Evolutionary conservation across 2,797 vertebrate genomes (phyloP), one percentile per base, ranked within the genome.

Genomic region (Parambassis ranga): DNA sequence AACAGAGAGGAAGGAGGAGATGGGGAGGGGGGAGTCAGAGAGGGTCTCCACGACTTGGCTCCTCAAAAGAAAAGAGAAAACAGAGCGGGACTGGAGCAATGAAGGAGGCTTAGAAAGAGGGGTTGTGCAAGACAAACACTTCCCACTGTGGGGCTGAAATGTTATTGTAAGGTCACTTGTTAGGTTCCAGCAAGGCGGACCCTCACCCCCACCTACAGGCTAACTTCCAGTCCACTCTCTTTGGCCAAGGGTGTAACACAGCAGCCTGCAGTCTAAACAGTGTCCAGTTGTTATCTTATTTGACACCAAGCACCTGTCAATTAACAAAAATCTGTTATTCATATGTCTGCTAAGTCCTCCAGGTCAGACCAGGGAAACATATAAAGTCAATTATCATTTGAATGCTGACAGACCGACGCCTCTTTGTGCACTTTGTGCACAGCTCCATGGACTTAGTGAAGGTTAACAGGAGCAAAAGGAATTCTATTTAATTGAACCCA

Each of bases 151-250:
- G 86, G 77, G 77, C 89, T 91, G 86, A 83, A 81, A 83, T 88
- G 86, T 90, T 90, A 82, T 90, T 92, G 77, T 71, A 91, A 90
- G 19, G 60, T 77, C 82, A 90, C 85, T 53, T 56, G 84, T 64
- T 82, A 75, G 89, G 84, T 76, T 77, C 60, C 79, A 89, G 51
- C 3, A 3, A 70, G 69, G 75, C 68, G 37, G 79, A 90, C 70
- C 77, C 84, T 73, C 74, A 77, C 79, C 86, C 84, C 42, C 76
- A 82, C 71, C 83, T 23, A 51, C 66, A 23, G 70, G 51, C 67
- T 60, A 9, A 3, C 49, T 49, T 65, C 61, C 66, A 26, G 62
- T 38, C 66, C 51, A 41, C 39, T 37, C 61, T 46, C 20, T 56
- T 42, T 16, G 23, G 46, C 75, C 65, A 50, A 37, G 64, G 64